Percentiles rank a stretch among this genome's conserved stretches.
Evolutionary conservation across 2,797 vertebrate genomes (phyloP).

Genomic region (Podarcis siculus): DNA sequence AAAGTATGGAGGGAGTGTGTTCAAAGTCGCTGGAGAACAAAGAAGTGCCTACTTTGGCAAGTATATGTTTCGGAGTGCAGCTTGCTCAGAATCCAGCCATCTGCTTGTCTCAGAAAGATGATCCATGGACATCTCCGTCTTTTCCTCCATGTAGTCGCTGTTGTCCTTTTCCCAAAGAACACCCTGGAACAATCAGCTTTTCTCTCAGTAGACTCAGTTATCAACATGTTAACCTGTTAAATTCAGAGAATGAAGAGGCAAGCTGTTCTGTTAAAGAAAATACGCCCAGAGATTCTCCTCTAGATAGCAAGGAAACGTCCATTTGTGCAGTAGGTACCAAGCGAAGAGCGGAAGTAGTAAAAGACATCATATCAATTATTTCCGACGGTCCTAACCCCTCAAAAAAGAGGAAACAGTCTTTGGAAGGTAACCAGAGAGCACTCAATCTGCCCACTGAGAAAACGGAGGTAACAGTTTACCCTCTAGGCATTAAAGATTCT

Average conservation of each 20-base stretch:
- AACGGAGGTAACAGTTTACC: conserved; percentile 16
- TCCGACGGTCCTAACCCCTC: conserved; percentile 1
- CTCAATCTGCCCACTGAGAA: conserved; percentile 8
- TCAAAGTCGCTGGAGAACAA: conserved; percentile 4
- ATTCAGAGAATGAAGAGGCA: neutral
- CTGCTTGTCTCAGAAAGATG: conserved; percentile 37
- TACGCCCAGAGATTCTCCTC: conserved; percentile 11
- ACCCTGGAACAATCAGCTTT: conserved; percentile 22
- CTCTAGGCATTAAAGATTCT: conserved; percentile 35
- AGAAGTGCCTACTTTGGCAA: neutral
- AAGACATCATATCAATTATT: neutral
- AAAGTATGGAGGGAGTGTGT: accelerated
- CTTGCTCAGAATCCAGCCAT: conserved; percentile 14
- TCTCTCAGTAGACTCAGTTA: neutral
- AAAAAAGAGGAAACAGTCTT: conserved; percentile 23
- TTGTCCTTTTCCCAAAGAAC: conserved; percentile 29
- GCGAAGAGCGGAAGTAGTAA: neutral
- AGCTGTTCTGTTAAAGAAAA: conserved; percentile 12
- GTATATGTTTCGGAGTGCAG: neutral
- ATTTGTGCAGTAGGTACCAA: neutral
- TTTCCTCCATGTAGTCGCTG: neutral
- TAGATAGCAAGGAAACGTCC: neutral
- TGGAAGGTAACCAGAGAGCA: conserved; percentile 25
- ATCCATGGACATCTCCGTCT: neutral
- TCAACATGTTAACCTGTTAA: neutral